Base-by-base conservation (phyloP, 2,113 vertebrate genomes). In the Meriones unguiculatus region DNA sequence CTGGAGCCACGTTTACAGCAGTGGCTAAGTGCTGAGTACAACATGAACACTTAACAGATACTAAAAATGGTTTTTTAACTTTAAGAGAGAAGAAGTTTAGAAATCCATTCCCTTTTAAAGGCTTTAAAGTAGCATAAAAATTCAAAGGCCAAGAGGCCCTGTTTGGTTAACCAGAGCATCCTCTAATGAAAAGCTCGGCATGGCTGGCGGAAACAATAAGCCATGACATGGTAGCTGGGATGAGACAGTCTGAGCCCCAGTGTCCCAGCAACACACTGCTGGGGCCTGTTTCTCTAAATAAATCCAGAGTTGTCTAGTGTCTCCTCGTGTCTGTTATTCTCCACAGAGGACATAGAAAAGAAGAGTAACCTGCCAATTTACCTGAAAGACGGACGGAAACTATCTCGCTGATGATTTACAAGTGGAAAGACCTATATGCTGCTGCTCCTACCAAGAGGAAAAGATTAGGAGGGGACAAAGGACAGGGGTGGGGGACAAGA, bases 11-110 rank as follows among this genome's bases (percentile, higher is more conserved):
- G 62, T 97, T 97, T 96, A 97, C 91, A 92, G 97, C 96, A 73
- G 1, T 30, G 41, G 87, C 73, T 97, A 96, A 97, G 96, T 95
- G 76, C 97, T 87, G 90, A 92, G 90, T 95, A 85, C 95, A 97
- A 96, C 90, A 92, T 80, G 97, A 97, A 96, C 97, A 96, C 95
- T 98, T 97, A 97, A 92, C 98, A 98, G 98, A 98, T 98, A 93
- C 97, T 97, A 98, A 97, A 97, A 97, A 92, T 59, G 90, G 70
- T 97, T 95, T 93, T 97, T 73, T 89, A 95, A 95, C 97, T 97
- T 97, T 92, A 96, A 97, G 95, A 96, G 93, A 90, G 70, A 94
- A 95, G 81, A 94, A 95, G 82, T 97, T 97, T 96, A 92, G 96
- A 96, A 96, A 94, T 92, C 93, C 93, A 93, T 90, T 89, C 81